Evolutionary conservation across 2,797 vertebrate genomes (phyloP).

Genomic region (Petrocephalus sullivani): DNA sequence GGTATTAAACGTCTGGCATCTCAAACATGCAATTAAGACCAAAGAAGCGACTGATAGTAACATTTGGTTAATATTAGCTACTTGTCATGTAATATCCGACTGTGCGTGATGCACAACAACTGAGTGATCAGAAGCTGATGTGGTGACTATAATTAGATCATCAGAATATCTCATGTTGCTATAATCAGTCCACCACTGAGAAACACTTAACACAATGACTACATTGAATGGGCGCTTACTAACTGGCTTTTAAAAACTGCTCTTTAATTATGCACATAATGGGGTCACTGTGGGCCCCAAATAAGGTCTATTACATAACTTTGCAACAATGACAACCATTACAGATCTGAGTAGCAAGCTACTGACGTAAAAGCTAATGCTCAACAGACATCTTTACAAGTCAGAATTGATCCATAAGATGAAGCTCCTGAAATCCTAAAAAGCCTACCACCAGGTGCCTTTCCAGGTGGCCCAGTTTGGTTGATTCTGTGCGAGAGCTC

Average conservation of each 20-base stretch:
- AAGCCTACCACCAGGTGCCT: background rate
- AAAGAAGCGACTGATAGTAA: background rate
- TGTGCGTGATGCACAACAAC: background rate
- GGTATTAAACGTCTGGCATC: background rate
- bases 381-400: background rate
- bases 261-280: background rate
- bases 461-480: background rate
- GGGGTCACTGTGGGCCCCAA: background rate
- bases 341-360: background rate
- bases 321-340: background rate
- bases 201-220: background rate
- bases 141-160: background rate
- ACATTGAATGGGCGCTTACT: background rate
- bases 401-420: background rate
- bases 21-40: background rate
- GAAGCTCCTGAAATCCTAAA: background rate
- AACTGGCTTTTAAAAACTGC: background rate
- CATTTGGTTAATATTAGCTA: background rate
- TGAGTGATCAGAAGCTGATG: background rate
- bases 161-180: background rate
- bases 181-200: background rate
- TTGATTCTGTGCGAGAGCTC: background rate
- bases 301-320: background rate
- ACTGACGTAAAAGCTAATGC: background rate
- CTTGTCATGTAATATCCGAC: background rate